Percentiles rank a stretch among this genome's conserved stretches.
phyloP scores from a whole-genome alignment of 37 sponge, comb jelly and placozoan genomes.

The Dysidea cf. avara region DNA sequence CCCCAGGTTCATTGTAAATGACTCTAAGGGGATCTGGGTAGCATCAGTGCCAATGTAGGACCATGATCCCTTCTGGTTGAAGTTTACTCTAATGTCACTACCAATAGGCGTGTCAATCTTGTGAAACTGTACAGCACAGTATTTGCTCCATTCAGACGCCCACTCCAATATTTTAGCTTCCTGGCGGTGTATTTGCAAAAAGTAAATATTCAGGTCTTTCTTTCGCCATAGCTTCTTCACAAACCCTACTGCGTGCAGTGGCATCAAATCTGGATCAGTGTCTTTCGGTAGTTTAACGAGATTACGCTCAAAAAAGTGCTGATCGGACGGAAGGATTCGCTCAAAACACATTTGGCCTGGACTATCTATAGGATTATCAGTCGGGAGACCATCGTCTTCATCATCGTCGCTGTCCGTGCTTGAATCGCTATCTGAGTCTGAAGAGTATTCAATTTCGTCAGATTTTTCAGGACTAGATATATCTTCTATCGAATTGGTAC shows the following conservation, averaged over 20 bases:
- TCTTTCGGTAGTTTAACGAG: no score
- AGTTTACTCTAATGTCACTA: slow-evolving; percentile 56
- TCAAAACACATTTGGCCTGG: slow-evolving; percentile 52
- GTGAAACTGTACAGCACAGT: slow-evolving; percentile 51
- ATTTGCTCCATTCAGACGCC: slow-evolving; percentile 60
- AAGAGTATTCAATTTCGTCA: no score
- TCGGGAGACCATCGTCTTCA: no score
- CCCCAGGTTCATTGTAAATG: slow-evolving; percentile 56
- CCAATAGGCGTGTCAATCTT: background rate
- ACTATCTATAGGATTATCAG: slow-evolving; percentile 1
- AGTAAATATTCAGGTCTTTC: slow-evolving; percentile 46
- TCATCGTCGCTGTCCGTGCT: no score
- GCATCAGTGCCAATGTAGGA: slow-evolving; percentile 57
- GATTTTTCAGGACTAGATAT: no score
- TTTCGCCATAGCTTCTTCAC: slow-evolving; percentile 48
- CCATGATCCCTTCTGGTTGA: slow-evolving; percentile 55
- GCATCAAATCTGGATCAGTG: slow-evolving; percentile 32
- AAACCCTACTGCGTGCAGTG: slow-evolving; percentile 52
- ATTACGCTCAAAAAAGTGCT: slow-evolving; percentile 38
- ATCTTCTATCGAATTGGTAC: no score
- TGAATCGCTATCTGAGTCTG: no score
- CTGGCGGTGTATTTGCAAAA: slow-evolving; percentile 33
- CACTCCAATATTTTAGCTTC: slow-evolving; percentile 31
- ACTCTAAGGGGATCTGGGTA: slow-evolving; percentile 30
- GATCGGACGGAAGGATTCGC: slow-evolving; percentile 34